These are phyloP conservation scores for Steatocranus sp. DNA, from an alignment of 2,797 vertebrate genomes.

Conservation along the genomic window DNA sequence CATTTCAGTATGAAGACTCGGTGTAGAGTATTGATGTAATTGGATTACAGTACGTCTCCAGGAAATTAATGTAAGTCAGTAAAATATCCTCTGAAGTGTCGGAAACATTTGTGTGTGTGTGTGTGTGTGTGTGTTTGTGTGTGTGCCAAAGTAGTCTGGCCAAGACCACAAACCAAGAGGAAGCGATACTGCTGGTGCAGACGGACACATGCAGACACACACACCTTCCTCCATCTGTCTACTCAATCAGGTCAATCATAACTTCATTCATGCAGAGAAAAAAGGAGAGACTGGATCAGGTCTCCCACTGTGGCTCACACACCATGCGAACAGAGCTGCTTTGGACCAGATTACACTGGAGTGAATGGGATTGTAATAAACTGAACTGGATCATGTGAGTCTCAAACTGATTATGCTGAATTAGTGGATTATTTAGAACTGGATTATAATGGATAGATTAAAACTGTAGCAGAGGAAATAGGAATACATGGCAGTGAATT, in stretches of 20 bases:
- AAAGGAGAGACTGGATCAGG: constrained; percentile 17
- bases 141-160: constrained; percentile 10
- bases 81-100: neutral
- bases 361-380: constrained; percentile 48
- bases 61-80: neutral
- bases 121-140: neutral
- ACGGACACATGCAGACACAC: constrained; percentile 45
- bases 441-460: constrained; percentile 35
- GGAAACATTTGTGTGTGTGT: neutral
- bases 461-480: neutral
- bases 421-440: constrained; percentile 42
- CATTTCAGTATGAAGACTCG: neutral
- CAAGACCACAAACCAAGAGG: constrained; percentile 48
- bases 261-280: constrained; percentile 40
- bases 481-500: neutral
- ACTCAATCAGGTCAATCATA: constrained; percentile 56
- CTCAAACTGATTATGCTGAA: constrained; percentile 50
- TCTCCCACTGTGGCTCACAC: constrained; percentile 14
- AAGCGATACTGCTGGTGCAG: constrained; percentile 46
- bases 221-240: constrained; percentile 64
- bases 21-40: neutral
- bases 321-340: constrained; percentile 29
- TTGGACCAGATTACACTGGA: constrained; percentile 50
- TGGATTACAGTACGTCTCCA: neutral
- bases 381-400: constrained; percentile 44